phyloP scores from a whole-genome alignment of 1,140 invertebrate species.

The Papilio polytes region DNA sequence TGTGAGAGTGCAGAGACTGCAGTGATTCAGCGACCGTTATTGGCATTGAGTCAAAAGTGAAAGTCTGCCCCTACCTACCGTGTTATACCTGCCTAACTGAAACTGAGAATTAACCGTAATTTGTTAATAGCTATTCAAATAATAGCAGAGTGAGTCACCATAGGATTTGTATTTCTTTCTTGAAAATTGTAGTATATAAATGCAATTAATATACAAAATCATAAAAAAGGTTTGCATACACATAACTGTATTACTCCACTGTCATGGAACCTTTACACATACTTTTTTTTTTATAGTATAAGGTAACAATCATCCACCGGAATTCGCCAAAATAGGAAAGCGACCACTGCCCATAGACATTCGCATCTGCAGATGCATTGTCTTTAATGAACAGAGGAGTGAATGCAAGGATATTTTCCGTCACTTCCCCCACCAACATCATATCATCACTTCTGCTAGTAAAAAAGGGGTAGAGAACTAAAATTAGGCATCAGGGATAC shows the following conservation, averaged over 20 bases:
- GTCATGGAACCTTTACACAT: too few species aligned
- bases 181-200: neutral
- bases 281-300: too few species aligned
- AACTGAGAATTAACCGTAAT: conserved; percentile 14
- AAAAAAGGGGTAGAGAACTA: too few species aligned
- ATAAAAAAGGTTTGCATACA: neutral
- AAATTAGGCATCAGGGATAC: too few species aligned
- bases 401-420: too few species aligned
- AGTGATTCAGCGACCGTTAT: conserved; percentile 77
- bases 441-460: too few species aligned
- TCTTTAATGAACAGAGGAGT: too few species aligned
- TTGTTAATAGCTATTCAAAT: conserved; percentile 15
- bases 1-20: conserved; percentile 54
- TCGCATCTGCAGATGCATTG: too few species aligned
- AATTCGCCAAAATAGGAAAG: too few species aligned
- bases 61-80: conserved; percentile 54
- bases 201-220: neutral
- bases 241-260: neutral
- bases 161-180: neutral
- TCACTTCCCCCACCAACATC: too few species aligned
- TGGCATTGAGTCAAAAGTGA: conserved; percentile 75
- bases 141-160: neutral
- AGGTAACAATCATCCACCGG: too few species aligned
- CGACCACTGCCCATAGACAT: too few species aligned
- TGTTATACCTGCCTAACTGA: conserved; percentile 18